Percentiles rank a stretch among this genome's conserved stretches.
phyloP scores from a whole-genome alignment of 2,888 invertebrate genomes.

The Netelia inedita region DNA sequence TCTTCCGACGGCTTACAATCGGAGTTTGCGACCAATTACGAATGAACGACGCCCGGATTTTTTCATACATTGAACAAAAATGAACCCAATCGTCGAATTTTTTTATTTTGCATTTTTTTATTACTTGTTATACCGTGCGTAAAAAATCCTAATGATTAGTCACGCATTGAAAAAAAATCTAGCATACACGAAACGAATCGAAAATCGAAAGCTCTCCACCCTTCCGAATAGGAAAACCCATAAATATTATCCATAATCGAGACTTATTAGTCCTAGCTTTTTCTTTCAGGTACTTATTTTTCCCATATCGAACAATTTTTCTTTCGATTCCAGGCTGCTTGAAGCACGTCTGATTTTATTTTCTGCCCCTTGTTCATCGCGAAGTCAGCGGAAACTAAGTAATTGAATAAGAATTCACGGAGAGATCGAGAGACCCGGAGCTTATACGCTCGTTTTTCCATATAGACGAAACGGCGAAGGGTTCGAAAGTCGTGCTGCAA shows the following conservation, averaged over 20 bases:
- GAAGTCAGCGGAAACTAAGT: constrained; percentile 43
- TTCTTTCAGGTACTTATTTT: constrained; percentile 7
- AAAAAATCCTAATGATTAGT: neutral
- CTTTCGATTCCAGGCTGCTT: neutral
- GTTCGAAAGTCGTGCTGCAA: constrained; percentile 75
- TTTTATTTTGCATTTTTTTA: too few relatives aligned
- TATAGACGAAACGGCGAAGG: constrained; percentile 62
- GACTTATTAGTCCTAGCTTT: neutral
- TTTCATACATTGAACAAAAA: neutral
- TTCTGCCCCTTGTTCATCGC: neutral
- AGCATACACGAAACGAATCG: neutral
- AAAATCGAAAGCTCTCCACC: constrained; percentile 4
- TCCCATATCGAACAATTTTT: neutral
- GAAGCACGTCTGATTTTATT: neutral
- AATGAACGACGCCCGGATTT: neutral
- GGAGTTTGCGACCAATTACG: too few relatives aligned
- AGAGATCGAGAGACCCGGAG: neutral
- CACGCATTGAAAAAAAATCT: too few relatives aligned
- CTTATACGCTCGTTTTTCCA: neutral
- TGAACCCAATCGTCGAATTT: neutral
- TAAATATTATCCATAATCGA: neutral
- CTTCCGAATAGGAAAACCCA: neutral
- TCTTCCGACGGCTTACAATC: too few relatives aligned
- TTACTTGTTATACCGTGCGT: neutral
- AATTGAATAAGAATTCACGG: constrained; percentile 43